Evolutionary conservation across 2,888 invertebrate species (phyloP).

Genomic region (Microplitis manilae): DNA sequence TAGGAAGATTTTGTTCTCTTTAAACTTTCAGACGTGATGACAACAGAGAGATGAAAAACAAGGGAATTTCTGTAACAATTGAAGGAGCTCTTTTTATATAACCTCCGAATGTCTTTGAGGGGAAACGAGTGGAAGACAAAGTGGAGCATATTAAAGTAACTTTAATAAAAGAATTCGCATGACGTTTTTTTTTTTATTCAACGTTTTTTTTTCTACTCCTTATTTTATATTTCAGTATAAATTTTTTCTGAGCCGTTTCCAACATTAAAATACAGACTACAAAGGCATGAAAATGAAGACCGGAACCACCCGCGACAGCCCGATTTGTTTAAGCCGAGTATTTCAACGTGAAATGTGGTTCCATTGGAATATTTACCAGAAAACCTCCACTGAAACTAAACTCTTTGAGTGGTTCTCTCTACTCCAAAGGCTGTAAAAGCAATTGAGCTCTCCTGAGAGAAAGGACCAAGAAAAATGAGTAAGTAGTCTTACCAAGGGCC

Average conservation of each 20-base stretch:
- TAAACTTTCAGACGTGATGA: neutral
- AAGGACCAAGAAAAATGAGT: neutral
- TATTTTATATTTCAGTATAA: no score
- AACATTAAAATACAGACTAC: constrained; percentile 1
- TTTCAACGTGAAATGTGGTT: constrained; percentile 4
- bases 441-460: constrained; percentile 6
- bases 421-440: neutral
- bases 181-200: neutral
- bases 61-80: constrained; percentile 30
- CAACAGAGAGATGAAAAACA: neutral
- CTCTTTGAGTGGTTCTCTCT: constrained; percentile 2
- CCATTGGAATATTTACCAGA: neutral
- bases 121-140: constrained; percentile 34
- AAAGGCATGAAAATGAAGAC: neutral
- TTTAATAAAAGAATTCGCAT: constrained; percentile 22
- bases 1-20: neutral
- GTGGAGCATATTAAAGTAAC: constrained; percentile 41
- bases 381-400: neutral
- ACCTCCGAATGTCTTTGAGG: constrained; percentile 12
- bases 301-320: neutral
- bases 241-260: neutral
- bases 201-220: neutral
- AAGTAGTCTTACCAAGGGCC: neutral
- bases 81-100: constrained; percentile 21
- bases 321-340: constrained; percentile 11